Percentiles rank a stretch among this genome's conserved stretches.
phyloP scores from a whole-genome alignment of 1,140 invertebrate species.

The Varroa destructor region DNA sequence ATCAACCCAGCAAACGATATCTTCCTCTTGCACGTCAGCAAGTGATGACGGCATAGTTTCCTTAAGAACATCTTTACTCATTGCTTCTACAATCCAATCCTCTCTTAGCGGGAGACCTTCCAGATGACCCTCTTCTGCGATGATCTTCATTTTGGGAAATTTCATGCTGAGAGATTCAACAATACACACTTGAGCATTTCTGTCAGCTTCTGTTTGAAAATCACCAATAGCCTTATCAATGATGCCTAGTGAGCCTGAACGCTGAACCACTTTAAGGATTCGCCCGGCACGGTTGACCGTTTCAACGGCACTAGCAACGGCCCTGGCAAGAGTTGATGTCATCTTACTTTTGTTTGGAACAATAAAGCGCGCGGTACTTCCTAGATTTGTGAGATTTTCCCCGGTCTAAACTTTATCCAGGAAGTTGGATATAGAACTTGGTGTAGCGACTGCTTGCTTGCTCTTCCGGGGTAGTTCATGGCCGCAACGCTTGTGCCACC shows the following conservation, averaged over 20 bases:
- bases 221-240: constrained; percentile 64
- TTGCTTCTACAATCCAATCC: constrained; percentile 45
- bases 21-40: background rate
- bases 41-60: constrained; percentile 56
- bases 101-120: constrained; percentile 37
- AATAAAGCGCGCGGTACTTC: too few species aligned
- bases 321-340: background rate
- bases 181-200: constrained; percentile 81
- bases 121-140: constrained; percentile 72
- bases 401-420: too few species aligned
- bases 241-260: constrained; percentile 9
- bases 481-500: too few species aligned
- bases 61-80: constrained; percentile 55
- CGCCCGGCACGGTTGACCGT: constrained; percentile 2
- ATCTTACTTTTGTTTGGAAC: background rate
- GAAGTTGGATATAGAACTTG: too few species aligned
- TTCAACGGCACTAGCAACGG: constrained; percentile 11
- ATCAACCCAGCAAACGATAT: constrained; percentile 84
- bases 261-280: constrained; percentile 15
- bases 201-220: constrained; percentile 90
- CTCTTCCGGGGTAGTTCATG: too few species aligned
- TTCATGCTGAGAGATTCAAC: constrained; percentile 63
- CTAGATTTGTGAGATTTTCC: too few species aligned
- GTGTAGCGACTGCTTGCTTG: too few species aligned
- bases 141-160: constrained; percentile 75